Base-by-base conservation (phyloP, 2,797 vertebrate genomes). In the Danio aesculapii region DNA sequence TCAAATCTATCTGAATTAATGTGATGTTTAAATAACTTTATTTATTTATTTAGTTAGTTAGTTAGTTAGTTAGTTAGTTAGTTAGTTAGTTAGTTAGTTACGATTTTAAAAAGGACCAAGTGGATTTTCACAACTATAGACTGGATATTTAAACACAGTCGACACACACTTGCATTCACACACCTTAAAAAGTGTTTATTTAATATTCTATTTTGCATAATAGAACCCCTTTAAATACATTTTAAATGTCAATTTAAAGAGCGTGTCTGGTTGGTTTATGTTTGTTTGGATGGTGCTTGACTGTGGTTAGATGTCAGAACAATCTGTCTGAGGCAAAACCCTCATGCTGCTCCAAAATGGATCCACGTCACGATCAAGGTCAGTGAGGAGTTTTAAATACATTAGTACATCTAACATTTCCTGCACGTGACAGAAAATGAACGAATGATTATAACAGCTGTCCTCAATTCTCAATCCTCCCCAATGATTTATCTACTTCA, bases 311-410 rank as follows among this genome's bases (percentile, higher is more conserved):
- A 49, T 75, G 68, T 77, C 67, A 49, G 53, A n/a, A 39, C 5
- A 52, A 53, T 63, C 16, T 46, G 52, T 46, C 58, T 85, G 46
- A 80, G 76, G 58, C 80, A 79, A 71, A 66, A 58, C 43, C 39
- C 30, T 55, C 39, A 55, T 55, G 50, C 50, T 71, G 30, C 16
- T 71, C 68, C 10, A 71, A 62, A 79, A 71, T 66, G 52, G 68
- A 61, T 79, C n/a, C 66, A 52, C 53, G 13, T 46, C 76, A 61
- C 71, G 59, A 30, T 69, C 64, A 59, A 69, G 53, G 55, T 46
- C 49, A 49, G 8, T 39, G n/a, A 30, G 66, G 21, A 68, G 57
- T 39, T 59, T 79, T 17, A 62, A 50, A 63, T 61, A 52, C 58
- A 41, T 62, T 17, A 62, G 47, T 63, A 17, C 47, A 46, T 52